Percentiles rank a stretch among this genome's conserved stretches.
These are phyloP conservation scores for Trachelus iudaicus DNA, from an alignment of 2,888 invertebrate species.

Conservation along the genomic window DNA sequence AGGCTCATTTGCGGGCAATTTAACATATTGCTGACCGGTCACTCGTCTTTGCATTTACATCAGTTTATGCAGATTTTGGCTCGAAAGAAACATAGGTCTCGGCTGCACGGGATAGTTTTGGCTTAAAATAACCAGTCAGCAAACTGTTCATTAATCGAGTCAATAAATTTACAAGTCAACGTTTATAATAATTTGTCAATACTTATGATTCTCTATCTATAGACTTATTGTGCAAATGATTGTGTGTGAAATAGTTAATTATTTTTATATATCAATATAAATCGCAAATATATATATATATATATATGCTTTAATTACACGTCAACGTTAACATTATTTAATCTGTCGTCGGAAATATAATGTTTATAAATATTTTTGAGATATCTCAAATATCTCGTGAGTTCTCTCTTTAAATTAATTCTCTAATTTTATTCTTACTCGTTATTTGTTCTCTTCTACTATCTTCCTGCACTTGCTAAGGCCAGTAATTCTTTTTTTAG, in stretches of 20 bases:
- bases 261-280: neutral
- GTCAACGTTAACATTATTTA: neutral
- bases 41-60: too few species aligned
- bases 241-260: neutral
- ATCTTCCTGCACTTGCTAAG: slow-evolving; percentile 12
- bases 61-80: too few species aligned
- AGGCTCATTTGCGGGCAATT: neutral
- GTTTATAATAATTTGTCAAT: neutral
- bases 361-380: neutral
- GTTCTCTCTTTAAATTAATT: neutral
- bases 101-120: too few species aligned
- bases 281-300: neutral
- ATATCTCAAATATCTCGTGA: slow-evolving; percentile 10
- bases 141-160: neutral
- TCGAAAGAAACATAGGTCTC: too few species aligned
- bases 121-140: too few species aligned
- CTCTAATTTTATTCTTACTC: neutral
- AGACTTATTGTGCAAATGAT: slow-evolving; percentile 24
- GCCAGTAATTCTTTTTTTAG: slow-evolving; percentile 14
- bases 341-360: neutral
- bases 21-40: neutral
- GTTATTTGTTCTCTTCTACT: slow-evolving; percentile 10
- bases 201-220: slow-evolving; percentile 16
- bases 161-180: neutral
- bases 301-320: neutral